phyloP scores from a whole-genome alignment of 2,888 invertebrate genomes.

The Drosophila longiperda region DNA sequence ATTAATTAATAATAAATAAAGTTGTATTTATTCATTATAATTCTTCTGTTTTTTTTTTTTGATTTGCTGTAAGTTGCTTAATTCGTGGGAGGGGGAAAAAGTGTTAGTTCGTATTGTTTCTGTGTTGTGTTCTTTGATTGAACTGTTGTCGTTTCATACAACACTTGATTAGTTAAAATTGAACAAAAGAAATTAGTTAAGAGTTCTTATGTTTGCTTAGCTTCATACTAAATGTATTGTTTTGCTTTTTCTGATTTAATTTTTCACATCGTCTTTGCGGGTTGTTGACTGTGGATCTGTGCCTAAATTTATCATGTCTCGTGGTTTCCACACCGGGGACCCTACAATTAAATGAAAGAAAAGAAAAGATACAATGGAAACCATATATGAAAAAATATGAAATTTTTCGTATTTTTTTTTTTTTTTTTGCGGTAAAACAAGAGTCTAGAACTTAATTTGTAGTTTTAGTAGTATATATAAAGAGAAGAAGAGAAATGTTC shows the following conservation, averaged over 20 bases:
- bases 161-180: constrained; percentile 72
- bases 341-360: constrained; percentile 90
- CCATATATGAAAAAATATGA: constrained; percentile 85
- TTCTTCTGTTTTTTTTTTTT: neutral
- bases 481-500: constrained; percentile 40
- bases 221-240: constrained; percentile 55
- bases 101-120: constrained; percentile 38
- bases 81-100: constrained; percentile 23
- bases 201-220: constrained; percentile 52
- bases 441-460: constrained; percentile 55
- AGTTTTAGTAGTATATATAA: constrained; percentile 44
- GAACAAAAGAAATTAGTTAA: constrained; percentile 54
- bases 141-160: constrained; percentile 56
- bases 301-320: constrained; percentile 91
- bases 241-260: constrained; percentile 81
- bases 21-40: constrained; percentile 3
- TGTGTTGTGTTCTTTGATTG: constrained; percentile 50
- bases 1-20: constrained; percentile 20
- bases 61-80: constrained; percentile 29
- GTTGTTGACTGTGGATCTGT: constrained; percentile 86
- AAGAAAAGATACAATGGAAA: constrained; percentile 85
- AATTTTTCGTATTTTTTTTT: constrained; percentile 49
- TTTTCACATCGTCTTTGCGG: constrained; percentile 86
- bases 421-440: constrained; percentile 20
- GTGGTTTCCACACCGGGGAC: constrained; percentile 99